Evolutionary conservation across 2,113 vertebrate species (phyloP).

Genomic region (Ammospiza nelsoni): DNA sequence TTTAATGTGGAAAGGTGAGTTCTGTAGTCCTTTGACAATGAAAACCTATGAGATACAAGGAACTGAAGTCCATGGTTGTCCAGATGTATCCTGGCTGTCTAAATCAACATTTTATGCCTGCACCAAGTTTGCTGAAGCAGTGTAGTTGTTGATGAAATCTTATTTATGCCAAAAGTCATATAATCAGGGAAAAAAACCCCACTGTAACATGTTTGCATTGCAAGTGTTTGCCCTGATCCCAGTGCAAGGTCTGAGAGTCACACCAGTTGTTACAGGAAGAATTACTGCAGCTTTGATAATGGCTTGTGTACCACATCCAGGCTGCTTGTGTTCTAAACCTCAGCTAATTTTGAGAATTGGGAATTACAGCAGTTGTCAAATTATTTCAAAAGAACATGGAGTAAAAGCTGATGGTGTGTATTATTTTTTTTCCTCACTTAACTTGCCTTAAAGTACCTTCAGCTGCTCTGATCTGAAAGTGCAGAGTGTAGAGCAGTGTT

Average conservation of each 20-base stretch:
- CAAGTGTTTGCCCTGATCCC: neutral
- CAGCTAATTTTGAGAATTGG: neutral
- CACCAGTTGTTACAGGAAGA: neutral
- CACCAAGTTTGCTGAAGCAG: neutral
- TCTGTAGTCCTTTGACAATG: neutral
- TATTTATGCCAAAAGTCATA: neutral
- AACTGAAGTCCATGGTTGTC: neutral
- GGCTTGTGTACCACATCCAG: neutral
- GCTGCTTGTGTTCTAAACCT: neutral
- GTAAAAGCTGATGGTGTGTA: neutral
- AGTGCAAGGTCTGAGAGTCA: neutral
- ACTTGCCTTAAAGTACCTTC: neutral
- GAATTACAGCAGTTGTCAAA: neutral
- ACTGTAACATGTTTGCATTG: rapidly evolving
- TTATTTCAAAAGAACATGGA: neutral
- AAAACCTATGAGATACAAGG: neutral
- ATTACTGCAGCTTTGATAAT: neutral
- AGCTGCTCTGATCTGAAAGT: neutral
- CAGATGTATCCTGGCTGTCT: neutral
- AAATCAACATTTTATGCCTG: neutral
- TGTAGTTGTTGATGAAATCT: neutral
- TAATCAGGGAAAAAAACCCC: neutral
- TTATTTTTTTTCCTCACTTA: neutral
- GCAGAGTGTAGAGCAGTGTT: neutral
- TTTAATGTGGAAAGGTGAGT: neutral